Evolutionary conservation across 2,888 invertebrate genomes (phyloP).

Genomic region (Lutraria lutraria): DNA sequence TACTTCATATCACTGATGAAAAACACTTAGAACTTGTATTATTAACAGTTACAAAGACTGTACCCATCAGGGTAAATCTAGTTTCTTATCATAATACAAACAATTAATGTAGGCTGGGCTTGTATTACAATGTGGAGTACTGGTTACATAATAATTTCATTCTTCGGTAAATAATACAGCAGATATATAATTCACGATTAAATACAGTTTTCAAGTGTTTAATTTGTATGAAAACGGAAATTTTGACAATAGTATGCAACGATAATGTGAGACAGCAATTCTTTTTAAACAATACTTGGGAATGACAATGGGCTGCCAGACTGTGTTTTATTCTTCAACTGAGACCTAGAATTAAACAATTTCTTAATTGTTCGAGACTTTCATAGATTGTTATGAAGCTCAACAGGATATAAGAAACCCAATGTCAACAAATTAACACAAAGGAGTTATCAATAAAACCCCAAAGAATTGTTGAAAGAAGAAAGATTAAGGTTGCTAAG

Average conservation of each 20-base stretch:
- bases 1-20: conserved; percentile 23
- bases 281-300: conserved; percentile 24
- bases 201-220: conserved; percentile 52
- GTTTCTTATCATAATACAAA: conserved; percentile 57
- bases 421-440: conserved; percentile 29
- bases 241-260: conserved; percentile 52
- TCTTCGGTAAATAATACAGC: conserved; percentile 33
- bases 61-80: conserved; percentile 46
- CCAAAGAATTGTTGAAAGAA: conserved; percentile 25
- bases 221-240: conserved; percentile 57
- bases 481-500: conserved; percentile 22
- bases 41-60: conserved; percentile 43
- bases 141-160: conserved; percentile 55
- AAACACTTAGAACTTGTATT: conserved; percentile 36
- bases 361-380: conserved; percentile 29
- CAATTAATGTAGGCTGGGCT: conserved; percentile 50
- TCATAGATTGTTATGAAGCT: conserved; percentile 5
- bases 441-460: conserved; percentile 30
- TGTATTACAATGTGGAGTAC: conserved; percentile 26
- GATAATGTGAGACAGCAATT: conserved; percentile 32
- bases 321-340: conserved; percentile 32
- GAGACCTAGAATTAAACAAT: conserved; percentile 33
- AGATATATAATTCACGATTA: conserved; percentile 41
- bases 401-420: conserved; percentile 32
- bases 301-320: conserved; percentile 28